These are phyloP conservation scores for Passer montanus DNA, from an alignment of 2,113 vertebrate genomes.

Conservation along the genomic window DNA sequence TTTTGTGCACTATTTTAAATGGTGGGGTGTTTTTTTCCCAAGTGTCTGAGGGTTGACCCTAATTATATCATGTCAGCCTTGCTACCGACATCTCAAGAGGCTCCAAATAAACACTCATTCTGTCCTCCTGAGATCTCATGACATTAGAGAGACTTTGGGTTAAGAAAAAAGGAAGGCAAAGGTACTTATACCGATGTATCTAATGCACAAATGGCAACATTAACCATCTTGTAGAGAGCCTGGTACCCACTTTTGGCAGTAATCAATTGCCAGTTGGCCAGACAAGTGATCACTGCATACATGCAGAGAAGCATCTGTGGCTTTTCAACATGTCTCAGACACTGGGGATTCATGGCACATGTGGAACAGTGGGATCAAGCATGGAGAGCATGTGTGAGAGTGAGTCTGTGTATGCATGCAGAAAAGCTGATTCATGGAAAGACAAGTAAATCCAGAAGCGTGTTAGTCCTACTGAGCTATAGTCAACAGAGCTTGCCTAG, in stretches of 20 bases:
- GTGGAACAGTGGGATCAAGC: background rate
- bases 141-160: background rate
- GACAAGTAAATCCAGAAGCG: background rate
- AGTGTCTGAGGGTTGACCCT: background rate
- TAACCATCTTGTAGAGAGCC: background rate
- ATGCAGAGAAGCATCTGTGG: constrained; percentile 3
- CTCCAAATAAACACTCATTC: background rate
- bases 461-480: background rate
- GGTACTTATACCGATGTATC: background rate
- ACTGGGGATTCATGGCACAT: background rate
- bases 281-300: background rate
- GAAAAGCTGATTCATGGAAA: background rate
- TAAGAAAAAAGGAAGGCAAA: background rate
- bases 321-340: background rate
- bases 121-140: background rate
- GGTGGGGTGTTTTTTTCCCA: rapidly evolving
- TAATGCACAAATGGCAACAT: background rate
- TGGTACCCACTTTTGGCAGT: background rate
- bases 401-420: background rate
- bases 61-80: background rate
- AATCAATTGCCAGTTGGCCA: background rate
- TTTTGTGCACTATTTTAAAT: background rate
- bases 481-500: background rate
- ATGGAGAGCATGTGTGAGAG: background rate
- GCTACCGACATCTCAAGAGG: background rate